A percentile compares a stretch with the other conserved stretches of the same genome.
These are phyloP conservation scores for Trissonchulus latispiculum DNA, from an alignment of 2,888 invertebrate species.

Conservation along the genomic window DNA sequence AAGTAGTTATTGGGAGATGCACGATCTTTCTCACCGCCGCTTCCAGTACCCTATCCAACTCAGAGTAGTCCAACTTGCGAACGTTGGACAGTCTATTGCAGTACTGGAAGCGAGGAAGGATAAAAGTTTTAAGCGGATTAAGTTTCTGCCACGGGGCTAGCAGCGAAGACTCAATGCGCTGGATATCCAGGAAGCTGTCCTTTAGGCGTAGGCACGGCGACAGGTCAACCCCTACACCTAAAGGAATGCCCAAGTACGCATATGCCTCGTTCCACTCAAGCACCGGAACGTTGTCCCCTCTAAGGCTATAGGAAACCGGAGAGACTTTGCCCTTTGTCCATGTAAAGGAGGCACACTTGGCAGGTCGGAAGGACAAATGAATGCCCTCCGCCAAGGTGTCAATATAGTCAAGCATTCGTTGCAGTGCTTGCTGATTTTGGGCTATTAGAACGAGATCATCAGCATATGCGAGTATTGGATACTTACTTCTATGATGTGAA, in stretches of 20 bases:
- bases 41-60: slow-evolving; percentile 20
- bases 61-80: slow-evolving; percentile 21
- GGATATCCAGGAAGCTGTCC: slow-evolving; percentile 17
- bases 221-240: slow-evolving; percentile 1
- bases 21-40: slow-evolving; percentile 20
- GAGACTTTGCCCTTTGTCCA: neutral
- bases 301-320: neutral
- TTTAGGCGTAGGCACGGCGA: neutral
- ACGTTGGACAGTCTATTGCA: slow-evolving; percentile 8
- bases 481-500: neutral
- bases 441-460: slow-evolving; percentile 32
- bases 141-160: slow-evolving; percentile 34
- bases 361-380: neutral
- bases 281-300: neutral
- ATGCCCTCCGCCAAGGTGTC: neutral
- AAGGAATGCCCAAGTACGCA: neutral
- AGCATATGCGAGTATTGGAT: slow-evolving; percentile 28
- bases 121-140: slow-evolving; percentile 31
- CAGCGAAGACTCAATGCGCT: slow-evolving; percentile 22
- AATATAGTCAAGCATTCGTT: slow-evolving; percentile 7
- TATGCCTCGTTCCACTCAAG: neutral
- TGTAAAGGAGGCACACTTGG: slow-evolving; percentile 13
- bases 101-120: slow-evolving; percentile 22
- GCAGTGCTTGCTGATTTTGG: slow-evolving; percentile 22
- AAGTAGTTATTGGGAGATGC: slow-evolving; percentile 21